phyloP scores from a whole-genome alignment of 2,888 invertebrate species.

The Venusia cambrica region DNA sequence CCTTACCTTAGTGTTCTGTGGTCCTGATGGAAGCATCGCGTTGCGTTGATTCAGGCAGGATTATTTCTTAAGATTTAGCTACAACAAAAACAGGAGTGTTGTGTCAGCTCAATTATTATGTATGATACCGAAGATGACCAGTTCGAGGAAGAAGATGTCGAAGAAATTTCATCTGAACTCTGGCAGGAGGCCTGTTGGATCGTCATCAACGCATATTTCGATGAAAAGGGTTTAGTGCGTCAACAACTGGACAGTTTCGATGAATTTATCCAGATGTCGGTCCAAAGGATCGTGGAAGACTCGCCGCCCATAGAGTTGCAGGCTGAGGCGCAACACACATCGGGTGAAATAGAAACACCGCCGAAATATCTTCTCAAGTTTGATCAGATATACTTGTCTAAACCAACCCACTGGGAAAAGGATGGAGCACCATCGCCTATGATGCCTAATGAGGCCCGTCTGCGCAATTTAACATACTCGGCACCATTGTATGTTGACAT shows the following conservation, averaged over 20 bases:
- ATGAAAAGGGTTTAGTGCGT: slow-evolving; percentile 99
- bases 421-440: slow-evolving; percentile 99
- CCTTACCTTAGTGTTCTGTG: too few species aligned
- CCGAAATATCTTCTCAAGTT: slow-evolving; percentile 97
- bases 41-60: too few species aligned
- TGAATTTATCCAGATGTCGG: slow-evolving; percentile 99
- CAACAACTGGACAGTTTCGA: slow-evolving; percentile 99
- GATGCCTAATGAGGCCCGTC: slow-evolving; percentile 99
- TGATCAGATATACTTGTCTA: slow-evolving; percentile 99
- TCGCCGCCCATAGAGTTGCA: slow-evolving; percentile 98
- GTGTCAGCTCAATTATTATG: too few species aligned
- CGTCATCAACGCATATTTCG: slow-evolving; percentile 99
- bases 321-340: slow-evolving; percentile 98
- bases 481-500: slow-evolving; percentile 99
- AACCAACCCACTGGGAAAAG: slow-evolving; percentile 99
- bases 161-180: slow-evolving; percentile 97
- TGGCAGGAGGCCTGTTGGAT: slow-evolving; percentile 99
- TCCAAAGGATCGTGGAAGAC: slow-evolving; percentile 99
- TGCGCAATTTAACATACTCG: slow-evolving; percentile 98
- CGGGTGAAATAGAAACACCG: slow-evolving; percentile 95
- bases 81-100: too few species aligned
- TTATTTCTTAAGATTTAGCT: too few species aligned
- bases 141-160: slow-evolving; percentile 93
- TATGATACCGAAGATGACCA: slow-evolving; percentile 78
- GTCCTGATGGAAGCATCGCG: too few species aligned